Percentiles rank a stretch among this genome's conserved stretches.
phyloP scores from a whole-genome alignment of 37 sponge, comb jelly and placozoan genomes.

The Chondrosia reniformis region DNA sequence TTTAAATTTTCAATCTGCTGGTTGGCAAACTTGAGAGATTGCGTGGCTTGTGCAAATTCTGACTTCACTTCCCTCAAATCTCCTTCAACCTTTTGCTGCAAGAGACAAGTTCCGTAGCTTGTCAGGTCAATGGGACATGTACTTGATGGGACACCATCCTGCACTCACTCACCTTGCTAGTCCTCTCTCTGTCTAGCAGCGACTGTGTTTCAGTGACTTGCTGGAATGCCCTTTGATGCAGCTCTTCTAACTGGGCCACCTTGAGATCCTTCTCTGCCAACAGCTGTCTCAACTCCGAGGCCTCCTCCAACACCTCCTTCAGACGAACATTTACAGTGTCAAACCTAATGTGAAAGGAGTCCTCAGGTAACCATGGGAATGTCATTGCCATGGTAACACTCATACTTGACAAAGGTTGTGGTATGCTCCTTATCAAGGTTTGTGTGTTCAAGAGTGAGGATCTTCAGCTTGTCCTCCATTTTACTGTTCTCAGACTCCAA shows the following conservation, averaged over 20 bases:
- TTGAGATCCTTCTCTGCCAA: not conserved
- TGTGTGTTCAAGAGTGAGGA: not conserved
- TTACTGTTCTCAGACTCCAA: not conserved
- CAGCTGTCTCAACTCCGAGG: not conserved
- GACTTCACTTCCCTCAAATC: not conserved
- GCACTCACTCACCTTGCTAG: too few species aligned
- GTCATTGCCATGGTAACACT: too few species aligned
- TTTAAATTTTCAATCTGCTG: not conserved
- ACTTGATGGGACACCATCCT: too few species aligned
- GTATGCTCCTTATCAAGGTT: not conserved
- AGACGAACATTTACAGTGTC: too few species aligned
- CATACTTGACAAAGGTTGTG: not conserved
- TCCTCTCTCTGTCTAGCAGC: too few species aligned
- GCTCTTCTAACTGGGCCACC: too few species aligned
- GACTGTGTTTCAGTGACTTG: too few species aligned
- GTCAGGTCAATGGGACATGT: too few species aligned
- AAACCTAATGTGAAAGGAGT: too few species aligned
- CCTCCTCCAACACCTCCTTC: conserved; percentile 12
- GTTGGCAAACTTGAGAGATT: not conserved
- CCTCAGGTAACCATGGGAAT: too few species aligned
- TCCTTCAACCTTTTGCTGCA: not conserved
- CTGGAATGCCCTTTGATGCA: too few species aligned
- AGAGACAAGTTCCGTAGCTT: too few species aligned
- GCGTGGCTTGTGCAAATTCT: not conserved
- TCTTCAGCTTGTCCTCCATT: not conserved